phyloP scores from a whole-genome alignment of 2,797 vertebrate genomes.

The Spinus olivaceus region DNA sequence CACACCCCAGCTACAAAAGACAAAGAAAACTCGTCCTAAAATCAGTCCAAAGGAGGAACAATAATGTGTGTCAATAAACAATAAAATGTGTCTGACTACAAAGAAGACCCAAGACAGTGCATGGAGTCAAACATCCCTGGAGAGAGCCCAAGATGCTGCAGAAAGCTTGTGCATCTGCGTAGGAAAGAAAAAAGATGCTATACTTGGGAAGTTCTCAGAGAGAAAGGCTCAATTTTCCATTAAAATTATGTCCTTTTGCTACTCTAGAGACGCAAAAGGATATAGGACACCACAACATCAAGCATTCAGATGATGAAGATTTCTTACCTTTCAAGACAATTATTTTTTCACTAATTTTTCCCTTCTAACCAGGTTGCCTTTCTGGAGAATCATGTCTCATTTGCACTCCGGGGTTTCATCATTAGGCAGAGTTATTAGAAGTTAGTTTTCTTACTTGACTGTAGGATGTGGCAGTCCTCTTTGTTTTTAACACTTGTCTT shows the following conservation, averaged over 20 bases:
- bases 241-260: not conserved
- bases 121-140: not conserved
- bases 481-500: not conserved
- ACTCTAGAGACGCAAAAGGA: not conserved
- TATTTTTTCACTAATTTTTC: not conserved
- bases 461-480: not conserved
- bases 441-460: not conserved
- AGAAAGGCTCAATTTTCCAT: not conserved
- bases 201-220: not conserved
- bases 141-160: not conserved
- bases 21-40: not conserved
- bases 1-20: not conserved
- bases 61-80: not conserved
- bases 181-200: not conserved
- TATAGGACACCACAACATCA: not conserved
- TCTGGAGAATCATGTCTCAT: not conserved
- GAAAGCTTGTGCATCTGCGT: fast-evolving
- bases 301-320: not conserved
- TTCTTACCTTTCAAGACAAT: not conserved
- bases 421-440: not conserved
- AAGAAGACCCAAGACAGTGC: not conserved
- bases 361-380: not conserved
- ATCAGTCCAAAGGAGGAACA: fast-evolving
- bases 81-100: not conserved
- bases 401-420: not conserved